These are phyloP conservation scores for Euborellia annulipes DNA, from an alignment of 1,140 invertebrate genomes.

Conservation along the genomic window DNA sequence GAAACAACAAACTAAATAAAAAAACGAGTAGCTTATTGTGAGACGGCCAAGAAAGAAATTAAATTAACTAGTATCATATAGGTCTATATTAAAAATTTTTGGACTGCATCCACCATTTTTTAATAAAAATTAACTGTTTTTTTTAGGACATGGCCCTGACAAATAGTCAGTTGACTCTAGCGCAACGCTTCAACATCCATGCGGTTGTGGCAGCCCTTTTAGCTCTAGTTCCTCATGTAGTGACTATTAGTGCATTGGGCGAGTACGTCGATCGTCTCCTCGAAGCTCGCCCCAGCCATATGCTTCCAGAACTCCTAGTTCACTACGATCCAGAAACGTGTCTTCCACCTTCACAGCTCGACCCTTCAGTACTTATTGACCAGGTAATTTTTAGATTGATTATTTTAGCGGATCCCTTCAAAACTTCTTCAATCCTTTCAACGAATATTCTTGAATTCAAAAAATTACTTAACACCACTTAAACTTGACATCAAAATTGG, in stretches of 20 bases:
- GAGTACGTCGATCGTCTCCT: slow-evolving; percentile 55
- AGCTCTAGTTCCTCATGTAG: slow-evolving; percentile 52
- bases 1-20: too few species aligned
- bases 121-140: too few species aligned
- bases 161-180: slow-evolving; percentile 45
- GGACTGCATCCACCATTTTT: too few species aligned
- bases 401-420: too few species aligned
- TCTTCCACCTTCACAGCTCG: slow-evolving; percentile 28
- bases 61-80: too few species aligned
- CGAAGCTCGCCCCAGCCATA: slow-evolving; percentile 41
- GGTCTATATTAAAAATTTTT: too few species aligned
- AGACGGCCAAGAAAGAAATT: too few species aligned
- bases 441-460: slow-evolving; percentile 2
- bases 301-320: slow-evolving; percentile 45
- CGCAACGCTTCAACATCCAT: slow-evolving; percentile 71
- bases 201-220: slow-evolving; percentile 57
- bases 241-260: slow-evolving; percentile 43
- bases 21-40: too few species aligned
- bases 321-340: slow-evolving; percentile 33
- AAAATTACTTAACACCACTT: too few species aligned
- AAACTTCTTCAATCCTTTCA: not conserved
- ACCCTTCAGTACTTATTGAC: slow-evolving; percentile 49
- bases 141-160: slow-evolving; percentile 63
- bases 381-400: slow-evolving; percentile 28
- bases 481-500: too few species aligned